Evolutionary conservation across 1,140 invertebrate genomes (phyloP).

Genomic region (Dendroctonus valens): DNA sequence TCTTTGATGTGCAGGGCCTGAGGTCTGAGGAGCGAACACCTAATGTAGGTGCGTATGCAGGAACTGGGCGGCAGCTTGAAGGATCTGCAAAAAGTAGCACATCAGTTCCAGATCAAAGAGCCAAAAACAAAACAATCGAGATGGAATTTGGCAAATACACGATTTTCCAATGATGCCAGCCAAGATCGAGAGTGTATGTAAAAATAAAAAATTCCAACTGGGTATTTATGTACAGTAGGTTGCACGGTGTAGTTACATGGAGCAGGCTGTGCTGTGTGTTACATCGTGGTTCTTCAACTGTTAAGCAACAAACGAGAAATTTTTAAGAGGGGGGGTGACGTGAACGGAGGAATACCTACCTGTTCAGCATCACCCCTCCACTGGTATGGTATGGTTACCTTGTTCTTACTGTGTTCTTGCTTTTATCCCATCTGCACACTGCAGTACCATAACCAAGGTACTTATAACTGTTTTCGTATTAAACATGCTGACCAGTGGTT

Average conservation of each 20-base stretch:
- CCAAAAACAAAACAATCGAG: too few species aligned
- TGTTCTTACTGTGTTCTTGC: constrained; percentile 30
- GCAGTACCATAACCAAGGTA: constrained; percentile 17
- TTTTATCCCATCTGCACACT: constrained; percentile 21
- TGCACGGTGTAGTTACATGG: constrained; percentile 5
- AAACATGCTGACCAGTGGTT: constrained; percentile 4
- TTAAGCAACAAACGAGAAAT: constrained; percentile 27
- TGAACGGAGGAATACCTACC: constrained; percentile 29
- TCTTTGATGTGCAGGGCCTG: too few species aligned
- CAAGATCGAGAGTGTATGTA: background rate
- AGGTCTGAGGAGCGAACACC: too few species aligned
- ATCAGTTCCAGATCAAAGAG: too few species aligned
- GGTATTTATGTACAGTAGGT: background rate
- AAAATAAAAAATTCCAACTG: constrained; percentile 11
- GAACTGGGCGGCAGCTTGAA: too few species aligned
- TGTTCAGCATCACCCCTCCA: constrained; percentile 30
- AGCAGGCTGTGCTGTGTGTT: constrained; percentile 16
- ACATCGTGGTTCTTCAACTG: constrained; percentile 25
- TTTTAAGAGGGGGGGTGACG: constrained; percentile 15
- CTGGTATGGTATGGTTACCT: constrained; percentile 19
- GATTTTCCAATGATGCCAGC: background rate
- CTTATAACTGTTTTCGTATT: constrained; percentile 27
- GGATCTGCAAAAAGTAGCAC: too few species aligned
- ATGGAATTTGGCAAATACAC: constrained; percentile 2
- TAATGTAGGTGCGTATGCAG: too few species aligned